Base-by-base conservation (phyloP, 2,113 vertebrate species). In the Arvicanthis niloticus region DNA sequence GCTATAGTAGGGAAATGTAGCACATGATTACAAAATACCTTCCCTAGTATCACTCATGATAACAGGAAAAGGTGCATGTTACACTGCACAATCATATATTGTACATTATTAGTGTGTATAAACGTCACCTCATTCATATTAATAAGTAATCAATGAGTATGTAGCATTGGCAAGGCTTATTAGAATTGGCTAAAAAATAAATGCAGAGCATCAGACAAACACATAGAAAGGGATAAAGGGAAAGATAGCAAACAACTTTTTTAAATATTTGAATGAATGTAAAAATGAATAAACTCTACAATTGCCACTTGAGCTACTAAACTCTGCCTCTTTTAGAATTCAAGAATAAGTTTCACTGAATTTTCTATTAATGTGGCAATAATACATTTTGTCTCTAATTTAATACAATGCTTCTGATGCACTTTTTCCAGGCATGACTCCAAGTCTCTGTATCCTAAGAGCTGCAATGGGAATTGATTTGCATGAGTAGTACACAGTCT, bases 341-440 rank as follows among this genome's bases (percentile, higher is more conserved):
- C 76, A 94, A 95, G n/a, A 12, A 91, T n/a, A n/a, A n/a, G n/a
- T 92, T 12, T 96, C 65, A 89, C 76, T 88, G 92, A 95, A 88
- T 96, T 85, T 96, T 42, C 90, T 96, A 96, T 81, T 91, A 91
- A 94, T 58, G 48, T 93, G 53, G 45, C 37, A 93, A 95, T 86
- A 93, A 95, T 77, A 93, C 88, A 93, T 58, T 68, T 91, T 73
- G 80, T 85, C 67, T 26, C 85, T 70, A 82, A 78, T 95, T 48
- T 90, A 70, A 3, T 56, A 24, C 6, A 68, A 6, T 34, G 5
- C 29, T 92, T 96, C 80, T 80, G 93, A 56, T 81, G 53, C 34
- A 75, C 51, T 86, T 88, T 97, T 97, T 96, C 95, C 67, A 94
- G 96, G 95, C 90, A 58, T 45, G 45, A 86, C 68, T 96, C 80